Evolutionary conservation across 2,888 invertebrate species (phyloP).

Genomic region (Ganaspis brasiliensis): DNA sequence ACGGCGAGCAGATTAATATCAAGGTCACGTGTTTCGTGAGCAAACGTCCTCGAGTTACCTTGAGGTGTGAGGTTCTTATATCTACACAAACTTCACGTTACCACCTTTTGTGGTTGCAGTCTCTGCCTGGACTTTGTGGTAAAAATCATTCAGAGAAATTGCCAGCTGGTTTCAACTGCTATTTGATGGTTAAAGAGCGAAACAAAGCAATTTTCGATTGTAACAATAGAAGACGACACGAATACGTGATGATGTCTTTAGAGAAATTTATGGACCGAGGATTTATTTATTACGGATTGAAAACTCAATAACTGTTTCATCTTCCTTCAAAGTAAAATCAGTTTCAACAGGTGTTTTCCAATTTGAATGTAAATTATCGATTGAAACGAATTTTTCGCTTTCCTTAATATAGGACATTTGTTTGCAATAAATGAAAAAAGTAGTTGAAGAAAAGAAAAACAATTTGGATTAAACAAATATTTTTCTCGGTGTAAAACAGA

Average conservation of each 20-base stretch:
- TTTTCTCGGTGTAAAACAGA: no score
- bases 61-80: conserved; percentile 43
- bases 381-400: no score
- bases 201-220: conserved; percentile 19
- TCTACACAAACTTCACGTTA: conserved; percentile 9
- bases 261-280: conserved; percentile 3
- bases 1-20: conserved; percentile 50
- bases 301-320: no score
- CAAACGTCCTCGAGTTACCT: conserved; percentile 62
- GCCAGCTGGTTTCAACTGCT: neutral
- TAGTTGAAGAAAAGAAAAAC: no score
- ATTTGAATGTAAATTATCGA: no score
- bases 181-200: conserved; percentile 28
- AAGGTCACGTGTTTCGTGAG: conserved; percentile 61
- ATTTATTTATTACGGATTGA: conserved; percentile 4
- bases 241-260: conserved; percentile 3
- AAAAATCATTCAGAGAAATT: conserved; percentile 27
- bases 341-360: no score
- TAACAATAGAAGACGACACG: conserved; percentile 21
- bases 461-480: no score
- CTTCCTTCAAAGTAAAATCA: no score
- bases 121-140: conserved; percentile 11
- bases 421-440: no score
- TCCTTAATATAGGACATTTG: no score
- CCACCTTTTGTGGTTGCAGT: conserved; percentile 18